phyloP scores from a whole-genome alignment of 2,113 vertebrate genomes.

The Sapayoa aenigma region DNA sequence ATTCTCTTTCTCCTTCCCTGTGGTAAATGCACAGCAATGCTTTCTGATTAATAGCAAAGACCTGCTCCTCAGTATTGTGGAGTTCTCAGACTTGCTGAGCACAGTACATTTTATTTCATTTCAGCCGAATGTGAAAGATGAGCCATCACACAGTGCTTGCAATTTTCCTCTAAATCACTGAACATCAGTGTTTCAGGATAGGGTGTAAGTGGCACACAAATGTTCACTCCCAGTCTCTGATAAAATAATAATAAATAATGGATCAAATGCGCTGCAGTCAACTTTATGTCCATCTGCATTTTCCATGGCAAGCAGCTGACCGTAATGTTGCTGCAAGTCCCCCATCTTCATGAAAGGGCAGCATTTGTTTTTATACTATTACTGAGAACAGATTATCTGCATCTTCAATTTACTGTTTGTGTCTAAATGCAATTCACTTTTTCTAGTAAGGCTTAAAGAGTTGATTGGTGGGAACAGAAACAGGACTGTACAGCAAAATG shows the following conservation, averaged over 20 bases:
- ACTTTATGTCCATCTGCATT: neutral
- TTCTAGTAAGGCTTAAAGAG: neutral
- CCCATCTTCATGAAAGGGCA: neutral
- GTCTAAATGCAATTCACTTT: neutral
- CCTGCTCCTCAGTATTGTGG: neutral
- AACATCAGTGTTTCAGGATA: neutral
- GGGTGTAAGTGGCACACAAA: neutral
- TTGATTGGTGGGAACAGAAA: neutral
- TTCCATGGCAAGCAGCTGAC: neutral
- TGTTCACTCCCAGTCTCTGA: neutral
- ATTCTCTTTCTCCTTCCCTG: neutral
- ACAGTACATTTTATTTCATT: slow-evolving; percentile 3
- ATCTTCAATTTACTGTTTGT: neutral
- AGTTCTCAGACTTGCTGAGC: slow-evolving; percentile 10
- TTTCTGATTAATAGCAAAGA: slow-evolving; percentile 26
- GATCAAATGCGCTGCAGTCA: neutral
- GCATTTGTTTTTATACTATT: neutral
- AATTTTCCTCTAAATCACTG: neutral
- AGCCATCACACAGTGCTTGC: neutral
- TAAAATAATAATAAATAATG: neutral
- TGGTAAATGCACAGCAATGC: neutral
- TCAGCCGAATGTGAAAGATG: slow-evolving; percentile 5
- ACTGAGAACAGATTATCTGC: neutral
- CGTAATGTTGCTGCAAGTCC: neutral
- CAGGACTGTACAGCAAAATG: neutral